Evolutionary conservation across 2,888 invertebrate species (phyloP).

Genomic region (Tolmerus cingulatus): DNA sequence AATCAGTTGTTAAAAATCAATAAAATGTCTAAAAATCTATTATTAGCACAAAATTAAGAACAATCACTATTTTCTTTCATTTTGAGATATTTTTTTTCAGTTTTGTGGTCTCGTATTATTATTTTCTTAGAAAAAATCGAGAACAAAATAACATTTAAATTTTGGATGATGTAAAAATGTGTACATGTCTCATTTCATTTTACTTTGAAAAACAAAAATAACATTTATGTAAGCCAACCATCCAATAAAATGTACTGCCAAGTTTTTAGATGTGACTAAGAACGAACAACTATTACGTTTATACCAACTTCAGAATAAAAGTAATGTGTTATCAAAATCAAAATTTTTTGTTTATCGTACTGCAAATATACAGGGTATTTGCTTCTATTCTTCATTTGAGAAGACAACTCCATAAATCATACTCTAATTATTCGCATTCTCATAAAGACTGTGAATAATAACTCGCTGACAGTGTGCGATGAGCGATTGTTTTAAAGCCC

Average conservation of each 20-base stretch:
- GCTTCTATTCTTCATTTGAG: neutral
- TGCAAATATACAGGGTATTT: no score
- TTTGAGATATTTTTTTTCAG: neutral
- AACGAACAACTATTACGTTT: neutral
- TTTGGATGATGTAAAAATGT: neutral
- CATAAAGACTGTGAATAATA: neutral
- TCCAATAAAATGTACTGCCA: neutral
- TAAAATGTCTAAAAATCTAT: no score
- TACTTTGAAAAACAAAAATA: neutral
- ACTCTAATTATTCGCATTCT: neutral
- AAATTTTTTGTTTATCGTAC: no score
- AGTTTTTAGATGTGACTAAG: neutral
- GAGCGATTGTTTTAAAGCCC: neutral
- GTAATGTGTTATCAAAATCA: no score
- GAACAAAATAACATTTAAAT: neutral
- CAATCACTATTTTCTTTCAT: neutral
- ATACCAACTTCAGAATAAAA: neutral
- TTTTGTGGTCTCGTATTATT: no score
- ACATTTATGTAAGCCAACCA: neutral
- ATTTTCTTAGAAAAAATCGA: neutral
- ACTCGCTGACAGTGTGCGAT: neutral
- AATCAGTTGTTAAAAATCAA: no score
- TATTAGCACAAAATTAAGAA: no score
- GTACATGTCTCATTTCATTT: neutral
- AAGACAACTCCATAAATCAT: neutral